A percentile compares a stretch with the other conserved stretches of the same genome.
Evolutionary conservation across 2,797 vertebrate species (phyloP).

Genomic region (Emys orbicularis): DNA sequence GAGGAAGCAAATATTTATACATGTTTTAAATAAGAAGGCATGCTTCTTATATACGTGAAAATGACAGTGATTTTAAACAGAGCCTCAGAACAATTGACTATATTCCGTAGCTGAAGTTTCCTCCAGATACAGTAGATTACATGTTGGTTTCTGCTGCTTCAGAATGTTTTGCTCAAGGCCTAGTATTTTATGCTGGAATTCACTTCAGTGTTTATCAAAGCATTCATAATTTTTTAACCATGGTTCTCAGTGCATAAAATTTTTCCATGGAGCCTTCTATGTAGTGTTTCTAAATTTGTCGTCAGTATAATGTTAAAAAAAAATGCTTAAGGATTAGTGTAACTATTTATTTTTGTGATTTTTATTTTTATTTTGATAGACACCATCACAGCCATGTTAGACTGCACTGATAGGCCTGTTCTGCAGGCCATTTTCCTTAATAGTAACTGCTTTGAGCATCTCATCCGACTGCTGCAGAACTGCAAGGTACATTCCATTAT

Average conservation of each 20-base stretch:
- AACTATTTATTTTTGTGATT: constrained; percentile 39
- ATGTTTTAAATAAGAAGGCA: neutral
- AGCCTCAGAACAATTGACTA: neutral
- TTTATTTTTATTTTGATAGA: constrained; percentile 83
- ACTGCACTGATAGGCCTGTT: constrained; percentile 94
- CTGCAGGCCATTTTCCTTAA: constrained; percentile 98
- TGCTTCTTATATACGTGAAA: neutral
- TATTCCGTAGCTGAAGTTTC: neutral
- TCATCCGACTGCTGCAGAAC: constrained; percentile 95
- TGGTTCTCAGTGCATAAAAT: neutral
- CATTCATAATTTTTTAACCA: neutral
- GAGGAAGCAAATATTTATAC: neutral
- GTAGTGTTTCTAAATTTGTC: neutral
- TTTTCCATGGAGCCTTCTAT: neutral
- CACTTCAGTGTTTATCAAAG: neutral
- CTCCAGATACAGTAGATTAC: neutral
- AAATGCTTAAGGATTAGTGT: neutral
- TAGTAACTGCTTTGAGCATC: constrained; percentile 98
- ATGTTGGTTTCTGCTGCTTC: neutral
- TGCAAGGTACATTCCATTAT: constrained; percentile 90
- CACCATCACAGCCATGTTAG: constrained; percentile 96
- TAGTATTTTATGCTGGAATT: neutral
- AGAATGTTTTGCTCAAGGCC: neutral
- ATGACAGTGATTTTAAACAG: neutral
- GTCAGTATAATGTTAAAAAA: neutral